Conservation (phyloP, 2,797 vertebrate genomes). For the Enteromius trimaculatus region DNA sequence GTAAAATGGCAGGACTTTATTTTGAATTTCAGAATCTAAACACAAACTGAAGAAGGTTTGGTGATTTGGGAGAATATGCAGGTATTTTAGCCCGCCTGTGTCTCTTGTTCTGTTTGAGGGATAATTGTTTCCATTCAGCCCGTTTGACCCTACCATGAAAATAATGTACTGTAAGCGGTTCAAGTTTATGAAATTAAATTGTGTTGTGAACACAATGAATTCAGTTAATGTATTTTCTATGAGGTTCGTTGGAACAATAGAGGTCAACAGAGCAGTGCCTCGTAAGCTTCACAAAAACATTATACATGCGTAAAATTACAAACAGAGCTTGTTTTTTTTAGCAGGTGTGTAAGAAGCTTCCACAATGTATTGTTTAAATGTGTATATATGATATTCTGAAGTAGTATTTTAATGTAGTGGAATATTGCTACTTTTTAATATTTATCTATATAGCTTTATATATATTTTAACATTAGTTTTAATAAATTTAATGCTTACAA, state of each 20-base stretch:
- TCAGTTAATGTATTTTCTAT: conserved; percentile 5
- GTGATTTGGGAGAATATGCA: not conserved
- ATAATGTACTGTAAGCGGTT: conserved; percentile 14
- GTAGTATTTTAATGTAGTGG: not conserved
- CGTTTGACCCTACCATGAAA: not conserved
- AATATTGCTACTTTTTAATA: not conserved
- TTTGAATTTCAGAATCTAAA: not conserved
- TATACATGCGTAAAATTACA: not conserved
- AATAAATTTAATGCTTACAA: not conserved
- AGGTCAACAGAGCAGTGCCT: not conserved
- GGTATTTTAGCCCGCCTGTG: not conserved
- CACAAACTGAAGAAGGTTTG: not conserved
- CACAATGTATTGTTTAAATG: too few relatives aligned
- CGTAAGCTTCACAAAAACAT: not conserved
- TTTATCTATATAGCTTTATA: not conserved
- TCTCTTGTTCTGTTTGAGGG: not conserved
- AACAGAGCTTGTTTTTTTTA: not conserved
- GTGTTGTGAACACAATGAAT: not conserved
- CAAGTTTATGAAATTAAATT: conserved; percentile 4
- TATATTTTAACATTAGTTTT: not conserved
- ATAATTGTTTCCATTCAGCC: not conserved
- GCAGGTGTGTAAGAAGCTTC: too few relatives aligned
- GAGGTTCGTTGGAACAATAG: conserved; percentile 1
- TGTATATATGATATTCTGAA: not conserved
- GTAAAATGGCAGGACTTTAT: not conserved